Evolutionary conservation across 2,888 invertebrate genomes (phyloP).

Genomic region (Lithosia quadra): DNA sequence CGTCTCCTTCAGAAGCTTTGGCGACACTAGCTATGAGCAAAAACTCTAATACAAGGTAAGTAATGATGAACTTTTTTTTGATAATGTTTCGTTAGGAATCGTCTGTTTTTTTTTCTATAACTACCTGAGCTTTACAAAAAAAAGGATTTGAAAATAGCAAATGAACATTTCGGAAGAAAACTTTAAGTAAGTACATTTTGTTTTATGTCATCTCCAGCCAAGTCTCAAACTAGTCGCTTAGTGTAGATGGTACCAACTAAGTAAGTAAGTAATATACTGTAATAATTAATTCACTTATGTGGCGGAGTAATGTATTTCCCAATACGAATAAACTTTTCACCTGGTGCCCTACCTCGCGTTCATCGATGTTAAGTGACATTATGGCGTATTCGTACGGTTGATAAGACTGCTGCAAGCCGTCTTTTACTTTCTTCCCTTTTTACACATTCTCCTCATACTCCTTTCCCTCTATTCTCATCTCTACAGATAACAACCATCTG

Average conservation of each 20-base stretch:
- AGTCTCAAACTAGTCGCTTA: not conserved
- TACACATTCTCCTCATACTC: too few relatives aligned
- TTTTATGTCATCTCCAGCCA: not conserved
- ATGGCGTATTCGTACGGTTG: too few relatives aligned
- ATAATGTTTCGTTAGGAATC: not conserved
- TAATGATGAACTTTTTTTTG: slow-evolving; percentile 1
- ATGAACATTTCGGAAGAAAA: not conserved
- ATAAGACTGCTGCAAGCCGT: too few relatives aligned
- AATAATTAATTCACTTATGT: not conserved
- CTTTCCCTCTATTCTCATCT: not conserved
- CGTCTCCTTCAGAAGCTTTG: not conserved
- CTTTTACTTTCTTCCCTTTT: too few relatives aligned
- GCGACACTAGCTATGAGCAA: not conserved
- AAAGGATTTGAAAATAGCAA: not conserved
- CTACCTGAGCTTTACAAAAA: not conserved
- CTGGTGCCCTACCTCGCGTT: not conserved
- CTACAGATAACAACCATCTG: not conserved
- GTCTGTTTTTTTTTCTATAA: not conserved
- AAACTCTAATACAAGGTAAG: not conserved
- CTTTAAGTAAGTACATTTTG: not conserved
- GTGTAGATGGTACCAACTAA: not conserved
- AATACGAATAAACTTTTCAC: not conserved
- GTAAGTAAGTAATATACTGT: too few relatives aligned
- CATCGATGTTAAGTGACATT: not conserved
- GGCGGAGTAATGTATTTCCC: not conserved